Evolutionary conservation across 2,888 invertebrate genomes (phyloP).

Genomic region (Orthosia gracilis): DNA sequence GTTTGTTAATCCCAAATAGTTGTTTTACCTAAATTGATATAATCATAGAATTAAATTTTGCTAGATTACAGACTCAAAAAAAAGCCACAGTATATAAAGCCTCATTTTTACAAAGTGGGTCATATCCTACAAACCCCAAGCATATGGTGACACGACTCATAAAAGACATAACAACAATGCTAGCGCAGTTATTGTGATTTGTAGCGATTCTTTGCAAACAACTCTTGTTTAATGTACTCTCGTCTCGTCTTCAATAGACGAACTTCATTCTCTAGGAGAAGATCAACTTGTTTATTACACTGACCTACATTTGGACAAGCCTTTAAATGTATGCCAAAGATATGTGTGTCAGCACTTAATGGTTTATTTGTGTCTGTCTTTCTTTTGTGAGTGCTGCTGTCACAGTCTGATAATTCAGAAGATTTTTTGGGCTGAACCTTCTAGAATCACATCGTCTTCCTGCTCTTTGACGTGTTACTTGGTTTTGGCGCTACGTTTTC

Average conservation of each 20-base stretch:
- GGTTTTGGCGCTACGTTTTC: not conserved
- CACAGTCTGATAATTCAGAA: not conserved
- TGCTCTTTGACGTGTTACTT: not conserved
- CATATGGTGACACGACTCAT: constrained; percentile 54
- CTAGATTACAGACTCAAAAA: too few relatives aligned
- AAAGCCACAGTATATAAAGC: not conserved
- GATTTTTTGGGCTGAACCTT: not conserved
- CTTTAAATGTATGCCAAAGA: constrained; percentile 47
- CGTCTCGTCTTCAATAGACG: constrained; percentile 49
- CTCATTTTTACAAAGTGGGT: constrained; percentile 6
- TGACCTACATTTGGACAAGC: constrained; percentile 45
- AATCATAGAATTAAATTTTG: too few relatives aligned
- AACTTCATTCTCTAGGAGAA: constrained; percentile 33
- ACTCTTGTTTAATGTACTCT: constrained; percentile 55
- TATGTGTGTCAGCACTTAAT: constrained; percentile 27
- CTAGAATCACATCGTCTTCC: not conserved
- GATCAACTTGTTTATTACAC: constrained; percentile 46
- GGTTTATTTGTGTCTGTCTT: constrained; percentile 28
- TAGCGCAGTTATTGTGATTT: constrained; percentile 63
- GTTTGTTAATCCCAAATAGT: not conserved
- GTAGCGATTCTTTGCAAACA: constrained; percentile 62
- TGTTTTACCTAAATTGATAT: not conserved
- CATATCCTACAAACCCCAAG: constrained; percentile 21
- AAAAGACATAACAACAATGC: constrained; percentile 56
- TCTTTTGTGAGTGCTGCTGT: not conserved